Conservation (phyloP, 2,797 vertebrate species). For the Sciurus carolinensis region DNA sequence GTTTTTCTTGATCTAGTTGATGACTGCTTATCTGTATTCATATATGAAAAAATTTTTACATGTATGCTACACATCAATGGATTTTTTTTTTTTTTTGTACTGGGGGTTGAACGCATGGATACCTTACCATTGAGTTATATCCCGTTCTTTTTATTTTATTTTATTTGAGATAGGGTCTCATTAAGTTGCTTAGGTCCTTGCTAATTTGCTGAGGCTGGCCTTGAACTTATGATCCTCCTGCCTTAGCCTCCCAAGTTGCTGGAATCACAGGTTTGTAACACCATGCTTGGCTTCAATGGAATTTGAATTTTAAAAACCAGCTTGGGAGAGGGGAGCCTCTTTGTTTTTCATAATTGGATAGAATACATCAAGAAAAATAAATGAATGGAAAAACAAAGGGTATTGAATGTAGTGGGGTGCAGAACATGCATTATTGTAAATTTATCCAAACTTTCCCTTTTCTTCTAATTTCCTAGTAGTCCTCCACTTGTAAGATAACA, state of each 20-base stretch:
- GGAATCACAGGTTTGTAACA: not conserved
- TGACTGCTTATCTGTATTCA: not conserved
- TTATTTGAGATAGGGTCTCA: not conserved
- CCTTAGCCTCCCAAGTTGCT: not conserved
- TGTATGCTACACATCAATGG: no score
- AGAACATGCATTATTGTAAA: not conserved
- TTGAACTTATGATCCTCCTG: not conserved
- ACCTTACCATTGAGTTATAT: not conserved
- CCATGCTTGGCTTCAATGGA: not conserved
- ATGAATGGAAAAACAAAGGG: not conserved
- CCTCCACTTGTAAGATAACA: not conserved
- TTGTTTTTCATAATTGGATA: not conserved
- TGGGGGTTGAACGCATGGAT: not conserved
- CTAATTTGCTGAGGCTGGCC: not conserved
- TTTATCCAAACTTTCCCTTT: not conserved
- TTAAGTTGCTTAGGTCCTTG: not conserved
- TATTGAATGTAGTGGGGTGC: not conserved
- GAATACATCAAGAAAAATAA: not conserved
- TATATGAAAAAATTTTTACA: not conserved
- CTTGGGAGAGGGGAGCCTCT: not conserved
- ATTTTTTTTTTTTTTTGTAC: no score
- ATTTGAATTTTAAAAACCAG: slow-evolving; percentile 32
- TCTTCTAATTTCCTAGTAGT: not conserved
- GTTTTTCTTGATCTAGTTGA: not conserved
- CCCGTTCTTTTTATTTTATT: not conserved